These are phyloP conservation scores for Epiblema foenella DNA, from an alignment of 2,888 invertebrate genomes.

Conservation along the genomic window DNA sequence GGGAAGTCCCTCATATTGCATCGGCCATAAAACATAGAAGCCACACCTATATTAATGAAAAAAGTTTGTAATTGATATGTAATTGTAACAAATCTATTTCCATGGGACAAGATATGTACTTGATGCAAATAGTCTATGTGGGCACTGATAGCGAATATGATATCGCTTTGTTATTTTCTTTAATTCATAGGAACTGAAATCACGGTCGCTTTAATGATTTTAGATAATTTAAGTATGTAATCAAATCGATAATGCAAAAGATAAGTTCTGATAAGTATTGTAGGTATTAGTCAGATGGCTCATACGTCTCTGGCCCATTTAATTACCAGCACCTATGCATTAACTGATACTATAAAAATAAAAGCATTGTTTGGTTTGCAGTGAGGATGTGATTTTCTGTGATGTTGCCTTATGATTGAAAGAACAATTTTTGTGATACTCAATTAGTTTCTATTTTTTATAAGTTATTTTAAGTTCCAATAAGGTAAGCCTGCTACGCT, in stretches of 20 bases:
- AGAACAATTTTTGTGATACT: background rate
- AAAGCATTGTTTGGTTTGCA: background rate
- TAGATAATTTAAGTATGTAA: slow-evolving; percentile 49
- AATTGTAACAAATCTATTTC: background rate
- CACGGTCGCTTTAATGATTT: slow-evolving; percentile 51
- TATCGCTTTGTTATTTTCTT: slow-evolving; percentile 51
- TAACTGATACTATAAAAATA: background rate
- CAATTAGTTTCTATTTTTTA: background rate
- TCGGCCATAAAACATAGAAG: background rate
- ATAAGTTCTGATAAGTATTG: slow-evolving; percentile 10
- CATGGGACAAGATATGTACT: background rate
- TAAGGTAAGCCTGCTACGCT: slow-evolving; percentile 23
- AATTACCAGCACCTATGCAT: slow-evolving; percentile 5
- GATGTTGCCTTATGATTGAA: slow-evolving; percentile 19
- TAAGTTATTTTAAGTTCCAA: background rate
- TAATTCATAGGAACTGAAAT: slow-evolving; percentile 50
- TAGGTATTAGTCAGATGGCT: slow-evolving; percentile 7
- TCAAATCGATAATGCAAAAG: slow-evolving; percentile 49
- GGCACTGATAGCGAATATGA: slow-evolving; percentile 42
- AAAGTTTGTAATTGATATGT: too few relatives aligned
- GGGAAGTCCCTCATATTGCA: slow-evolving; percentile 38
- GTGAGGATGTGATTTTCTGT: slow-evolving; percentile 19
- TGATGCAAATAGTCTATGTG: slow-evolving; percentile 21
- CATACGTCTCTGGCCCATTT: slow-evolving; percentile 7
- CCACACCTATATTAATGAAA: too few relatives aligned